Percentiles rank a stretch among this genome's conserved stretches.
Evolutionary conservation across 2,797 vertebrate genomes (phyloP).

Genomic region (Lepus townsendii): DNA sequence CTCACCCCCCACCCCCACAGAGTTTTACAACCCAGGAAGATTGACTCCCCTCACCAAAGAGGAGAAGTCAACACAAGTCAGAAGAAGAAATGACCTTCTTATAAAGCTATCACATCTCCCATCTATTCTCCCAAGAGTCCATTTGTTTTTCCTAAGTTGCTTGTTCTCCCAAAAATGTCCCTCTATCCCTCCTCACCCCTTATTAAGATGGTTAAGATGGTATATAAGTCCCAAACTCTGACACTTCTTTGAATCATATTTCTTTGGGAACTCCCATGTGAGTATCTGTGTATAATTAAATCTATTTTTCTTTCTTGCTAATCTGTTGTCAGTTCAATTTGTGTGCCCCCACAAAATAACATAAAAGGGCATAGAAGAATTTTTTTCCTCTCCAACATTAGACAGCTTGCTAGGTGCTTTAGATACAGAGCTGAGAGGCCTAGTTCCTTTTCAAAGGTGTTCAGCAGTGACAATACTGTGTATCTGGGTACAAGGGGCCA

Average conservation of each 20-base stretch:
- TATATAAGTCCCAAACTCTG: constrained; percentile 32
- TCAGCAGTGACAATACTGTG: background rate
- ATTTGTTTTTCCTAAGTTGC: constrained; percentile 29
- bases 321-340: constrained; percentile 43
- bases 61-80: constrained; percentile 23
- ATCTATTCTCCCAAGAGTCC: background rate
- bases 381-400: background rate
- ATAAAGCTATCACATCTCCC: constrained; percentile 1
- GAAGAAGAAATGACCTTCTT: constrained; percentile 44
- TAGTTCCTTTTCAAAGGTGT: background rate
- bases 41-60: constrained; percentile 50
- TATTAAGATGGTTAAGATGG: constrained; percentile 30
- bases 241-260: background rate
- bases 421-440: constrained; percentile 34
- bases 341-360: background rate
- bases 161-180: constrained; percentile 7
- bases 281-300: constrained; percentile 4
- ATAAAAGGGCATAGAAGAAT: constrained; percentile 17
- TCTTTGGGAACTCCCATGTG: constrained; percentile 17
- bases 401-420: background rate
- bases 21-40: constrained; percentile 58
- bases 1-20: background rate
- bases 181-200: background rate
- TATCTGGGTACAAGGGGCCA: background rate
- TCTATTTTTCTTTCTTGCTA: constrained; percentile 25